Conservation (phyloP, 1,140 invertebrate species). For the Ladona fulva region DNA sequence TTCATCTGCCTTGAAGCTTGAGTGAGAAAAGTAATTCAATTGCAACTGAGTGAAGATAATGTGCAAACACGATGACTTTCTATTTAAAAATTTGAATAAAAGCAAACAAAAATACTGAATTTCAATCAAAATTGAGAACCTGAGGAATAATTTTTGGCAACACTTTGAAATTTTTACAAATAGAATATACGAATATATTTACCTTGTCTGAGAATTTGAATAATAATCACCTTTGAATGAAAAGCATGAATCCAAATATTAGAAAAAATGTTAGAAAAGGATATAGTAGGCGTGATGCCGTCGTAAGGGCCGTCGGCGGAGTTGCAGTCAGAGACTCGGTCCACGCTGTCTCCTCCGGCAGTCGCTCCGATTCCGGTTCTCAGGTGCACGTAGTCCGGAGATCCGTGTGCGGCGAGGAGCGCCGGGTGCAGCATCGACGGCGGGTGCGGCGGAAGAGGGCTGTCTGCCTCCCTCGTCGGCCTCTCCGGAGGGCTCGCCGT, state of each 20-base stretch:
- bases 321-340: constrained; percentile 78
- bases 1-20: no score
- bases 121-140: no score
- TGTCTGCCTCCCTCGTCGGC: constrained; percentile 26
- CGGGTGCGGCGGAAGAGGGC: constrained; percentile 29
- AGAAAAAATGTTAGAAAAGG: constrained; percentile 72
- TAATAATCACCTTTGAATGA: no score
- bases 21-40: no score
- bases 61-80: no score
- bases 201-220: no score
- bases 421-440: constrained; percentile 40
- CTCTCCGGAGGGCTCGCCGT: constrained; percentile 28
- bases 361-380: constrained; percentile 23
- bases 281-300: constrained; percentile 88
- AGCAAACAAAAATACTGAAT: no score
- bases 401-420: constrained; percentile 34
- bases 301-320: constrained; percentile 78
- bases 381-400: constrained; percentile 39
- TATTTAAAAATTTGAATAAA: no score
- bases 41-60: no score
- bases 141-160: no score
- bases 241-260: neutral
- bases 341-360: constrained; percentile 51
- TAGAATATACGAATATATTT: no score
- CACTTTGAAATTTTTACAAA: no score